A percentile compares a stretch with the other conserved stretches of the same genome.
Evolutionary conservation across 2,113 vertebrate species (phyloP).

Genomic region (Tetraodon nigroviridis): DNA sequence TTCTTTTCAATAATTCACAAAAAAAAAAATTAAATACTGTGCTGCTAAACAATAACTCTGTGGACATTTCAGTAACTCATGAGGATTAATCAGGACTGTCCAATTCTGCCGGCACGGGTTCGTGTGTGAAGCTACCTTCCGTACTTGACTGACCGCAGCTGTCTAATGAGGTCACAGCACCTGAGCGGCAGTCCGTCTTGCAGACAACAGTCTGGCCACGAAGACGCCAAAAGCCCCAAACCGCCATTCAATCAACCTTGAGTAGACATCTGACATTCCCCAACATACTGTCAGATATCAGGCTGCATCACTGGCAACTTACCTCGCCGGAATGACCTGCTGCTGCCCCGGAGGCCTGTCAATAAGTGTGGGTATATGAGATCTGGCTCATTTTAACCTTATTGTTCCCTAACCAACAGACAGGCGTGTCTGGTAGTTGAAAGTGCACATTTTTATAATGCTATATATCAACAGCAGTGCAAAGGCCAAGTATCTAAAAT

Average conservation of each 20-base stretch:
- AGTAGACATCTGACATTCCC: conserved; percentile 66
- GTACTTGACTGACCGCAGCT: conserved; percentile 1
- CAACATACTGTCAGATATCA: conserved; percentile 68
- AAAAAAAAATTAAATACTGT: background rate
- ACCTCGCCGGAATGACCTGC: conserved; percentile 17
- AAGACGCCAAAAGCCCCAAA: conserved; percentile 30
- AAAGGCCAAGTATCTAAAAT: background rate
- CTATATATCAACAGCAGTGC: background rate
- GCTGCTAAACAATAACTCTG: background rate
- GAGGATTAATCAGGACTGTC: background rate
- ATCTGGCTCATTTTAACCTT: conserved; percentile 60
- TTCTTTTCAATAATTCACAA: background rate
- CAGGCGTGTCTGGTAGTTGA: conserved; percentile 28
- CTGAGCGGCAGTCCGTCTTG: conserved; percentile 18
- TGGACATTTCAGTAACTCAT: conserved; percentile 5
- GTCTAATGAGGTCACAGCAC: conserved; percentile 9
- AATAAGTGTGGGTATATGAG: conserved; percentile 39
- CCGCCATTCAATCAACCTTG: conserved; percentile 32
- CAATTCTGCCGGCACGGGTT: background rate
- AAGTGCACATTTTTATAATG: conserved; percentile 1
- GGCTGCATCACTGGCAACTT: conserved; percentile 65
- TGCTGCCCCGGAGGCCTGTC: conserved; percentile 32
- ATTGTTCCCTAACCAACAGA: conserved; percentile 38
- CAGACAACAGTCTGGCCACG: conserved; percentile 14
- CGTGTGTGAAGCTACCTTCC: background rate